Percentiles rank a stretch among this genome's conserved stretches.
phyloP scores from a whole-genome alignment of 2,888 invertebrate species.

The Pollenia labialis region DNA sequence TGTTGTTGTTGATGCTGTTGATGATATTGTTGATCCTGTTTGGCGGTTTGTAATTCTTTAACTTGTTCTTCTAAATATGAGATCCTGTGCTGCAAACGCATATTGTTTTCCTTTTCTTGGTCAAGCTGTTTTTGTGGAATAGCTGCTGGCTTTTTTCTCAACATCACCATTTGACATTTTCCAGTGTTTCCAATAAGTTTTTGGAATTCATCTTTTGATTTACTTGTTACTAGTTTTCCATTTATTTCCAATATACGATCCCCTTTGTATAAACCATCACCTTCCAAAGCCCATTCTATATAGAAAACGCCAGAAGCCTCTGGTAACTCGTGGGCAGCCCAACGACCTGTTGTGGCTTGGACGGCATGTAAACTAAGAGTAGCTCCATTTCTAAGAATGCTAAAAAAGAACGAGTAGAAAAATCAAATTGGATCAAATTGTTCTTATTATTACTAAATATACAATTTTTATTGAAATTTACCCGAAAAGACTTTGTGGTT shows the following conservation, averaged over 20 bases:
- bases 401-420: slow-evolving; percentile 51
- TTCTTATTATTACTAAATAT: not conserved
- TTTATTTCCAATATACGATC: slow-evolving; percentile 92
- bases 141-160: slow-evolving; percentile 80
- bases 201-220: slow-evolving; percentile 89
- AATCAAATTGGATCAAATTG: slow-evolving; percentile 1
- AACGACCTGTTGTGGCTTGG: slow-evolving; percentile 89
- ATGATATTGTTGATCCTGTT: slow-evolving; percentile 77
- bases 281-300: slow-evolving; percentile 93
- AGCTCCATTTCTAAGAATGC: slow-evolving; percentile 83
- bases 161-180: slow-evolving; percentile 83
- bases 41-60: slow-evolving; percentile 85
- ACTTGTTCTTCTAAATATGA: slow-evolving; percentile 96
- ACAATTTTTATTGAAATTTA: slow-evolving; percentile 76
- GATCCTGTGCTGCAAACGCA: slow-evolving; percentile 93
- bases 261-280: slow-evolving; percentile 89
- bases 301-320: slow-evolving; percentile 87
- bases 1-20: slow-evolving; percentile 48
- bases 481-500: slow-evolving; percentile 86
- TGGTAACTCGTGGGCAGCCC: slow-evolving; percentile 89
- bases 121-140: slow-evolving; percentile 83
- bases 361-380: slow-evolving; percentile 87
- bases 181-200: slow-evolving; percentile 86
- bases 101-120: slow-evolving; percentile 89
- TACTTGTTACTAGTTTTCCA: slow-evolving; percentile 89